These are phyloP conservation scores for Mactra quadrangularis DNA, from an alignment of 1,140 invertebrate genomes.

Conservation along the genomic window DNA sequence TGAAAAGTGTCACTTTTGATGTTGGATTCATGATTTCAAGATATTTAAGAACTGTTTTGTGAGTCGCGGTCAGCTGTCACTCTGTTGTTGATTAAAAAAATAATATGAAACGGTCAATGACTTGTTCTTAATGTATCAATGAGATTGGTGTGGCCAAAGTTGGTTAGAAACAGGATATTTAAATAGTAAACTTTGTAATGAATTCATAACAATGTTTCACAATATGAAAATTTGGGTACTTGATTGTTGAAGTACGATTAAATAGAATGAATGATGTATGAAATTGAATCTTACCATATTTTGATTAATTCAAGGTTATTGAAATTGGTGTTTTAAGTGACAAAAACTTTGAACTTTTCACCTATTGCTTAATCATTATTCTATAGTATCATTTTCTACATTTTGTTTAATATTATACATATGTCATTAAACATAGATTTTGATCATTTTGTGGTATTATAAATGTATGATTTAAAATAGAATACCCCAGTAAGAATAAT, in stretches of 20 bases:
- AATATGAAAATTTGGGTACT: neutral
- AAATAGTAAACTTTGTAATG: slow-evolving; percentile 7
- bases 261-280: slow-evolving; percentile 13
- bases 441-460: too few relatives aligned
- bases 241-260: slow-evolving; percentile 11
- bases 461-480: too few relatives aligned
- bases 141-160: slow-evolving; percentile 9
- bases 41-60: neutral
- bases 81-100: neutral
- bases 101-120: slow-evolving; percentile 18
- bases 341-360: slow-evolving; percentile 33
- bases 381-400: too few relatives aligned
- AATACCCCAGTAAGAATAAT: too few relatives aligned
- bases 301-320: slow-evolving; percentile 37
- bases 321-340: neutral
- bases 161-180: slow-evolving; percentile 4
- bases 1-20: too few relatives aligned
- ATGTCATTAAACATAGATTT: too few relatives aligned
- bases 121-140: neutral
- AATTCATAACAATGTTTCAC: slow-evolving; percentile 20
- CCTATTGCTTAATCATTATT: neutral
- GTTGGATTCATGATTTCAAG: too few relatives aligned
- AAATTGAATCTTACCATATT: slow-evolving; percentile 16
- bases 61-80: slow-evolving; percentile 15
- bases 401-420: too few relatives aligned